Evolutionary conservation across 2,797 vertebrate genomes (phyloP).

Genomic region (Lutra lutra): DNA sequence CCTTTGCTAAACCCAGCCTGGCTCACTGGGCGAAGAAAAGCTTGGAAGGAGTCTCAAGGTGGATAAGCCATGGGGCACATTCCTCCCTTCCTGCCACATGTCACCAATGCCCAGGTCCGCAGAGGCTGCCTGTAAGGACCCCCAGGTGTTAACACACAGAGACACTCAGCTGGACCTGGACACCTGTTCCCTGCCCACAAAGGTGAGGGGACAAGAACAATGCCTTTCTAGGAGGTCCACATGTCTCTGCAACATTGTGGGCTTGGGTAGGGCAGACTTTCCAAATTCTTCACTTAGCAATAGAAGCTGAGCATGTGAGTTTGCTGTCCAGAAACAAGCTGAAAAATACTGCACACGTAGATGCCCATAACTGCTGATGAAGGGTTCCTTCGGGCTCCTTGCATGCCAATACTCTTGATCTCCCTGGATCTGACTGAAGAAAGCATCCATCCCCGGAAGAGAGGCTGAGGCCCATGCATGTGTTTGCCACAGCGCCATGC

Average conservation of each 20-base stretch:
- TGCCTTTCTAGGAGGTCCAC: neutral
- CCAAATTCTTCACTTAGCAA: neutral
- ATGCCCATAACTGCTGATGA: no score
- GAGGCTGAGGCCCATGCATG: accelerated
- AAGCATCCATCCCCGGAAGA: neutral
- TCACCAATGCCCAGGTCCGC: neutral
- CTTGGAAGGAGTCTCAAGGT: neutral
- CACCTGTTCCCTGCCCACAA: neutral
- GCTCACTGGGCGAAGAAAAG: neutral
- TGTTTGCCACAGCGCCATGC: accelerated
- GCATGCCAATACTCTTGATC: neutral
- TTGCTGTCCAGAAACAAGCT: neutral
- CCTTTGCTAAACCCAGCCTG: neutral
- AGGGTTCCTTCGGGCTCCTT: neutral
- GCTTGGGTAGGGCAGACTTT: neutral
- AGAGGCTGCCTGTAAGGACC: accelerated
- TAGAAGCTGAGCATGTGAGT: neutral
- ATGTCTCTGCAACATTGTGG: neutral
- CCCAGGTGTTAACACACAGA: accelerated
- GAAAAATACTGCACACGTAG: neutral
- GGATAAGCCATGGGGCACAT: accelerated
- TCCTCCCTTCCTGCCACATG: accelerated
- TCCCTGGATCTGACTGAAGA: neutral
- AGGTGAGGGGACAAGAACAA: neutral
- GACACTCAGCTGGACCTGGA: no score